Evolutionary conservation across 2,113 vertebrate species (phyloP), one percentile per base, ranked within the genome.

Genomic region (Phrynosoma blainvillii): DNA sequence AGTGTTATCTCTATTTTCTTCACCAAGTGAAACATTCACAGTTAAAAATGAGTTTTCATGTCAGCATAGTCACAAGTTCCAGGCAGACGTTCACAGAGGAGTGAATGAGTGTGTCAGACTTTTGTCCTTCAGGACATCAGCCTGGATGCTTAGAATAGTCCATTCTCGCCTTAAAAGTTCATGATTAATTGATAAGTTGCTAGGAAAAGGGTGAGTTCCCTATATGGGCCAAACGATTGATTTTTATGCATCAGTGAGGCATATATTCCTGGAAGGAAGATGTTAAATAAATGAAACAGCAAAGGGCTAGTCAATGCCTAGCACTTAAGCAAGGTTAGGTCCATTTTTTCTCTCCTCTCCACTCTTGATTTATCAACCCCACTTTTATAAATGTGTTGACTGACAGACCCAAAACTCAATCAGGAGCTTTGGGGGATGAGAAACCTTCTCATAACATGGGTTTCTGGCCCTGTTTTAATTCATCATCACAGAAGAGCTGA

Each of bases 11-110:
- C 13, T 66, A 16, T 30, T n/a, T 20, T 6, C 14, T 79, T 65
- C 42, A 65, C 25, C 27, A 87, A 81, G 18, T 62, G 30, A 87
- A 73, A 74, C 54, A 74, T 59, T 73, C 32, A 47, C 52, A 82
- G 36, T 81, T 74, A 65, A 75, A 47, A 81, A 90, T 89, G 81
- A 89, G 90, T 87, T 86, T 70, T 30, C 87, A 89, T 87, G 82
- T 73, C 70, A 76, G 75, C 71, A 70, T 76, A 73, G 14, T 66
- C 77, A 78, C 42, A 80, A 25, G 21, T 74, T 56, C 74, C 40
- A 59, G 65, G 70, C 74, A 88, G 56, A 73, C 21, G 25, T 65
- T 42, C 52, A 80, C 65, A 79, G 56, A 85, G 32, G 75, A 83
- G 30, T 54, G 62, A 66, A 78, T 85, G 42, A 65, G 80, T 23